Conservation (phyloP, 2,797 vertebrate species). For the Perdix hodgsoniae region DNA sequence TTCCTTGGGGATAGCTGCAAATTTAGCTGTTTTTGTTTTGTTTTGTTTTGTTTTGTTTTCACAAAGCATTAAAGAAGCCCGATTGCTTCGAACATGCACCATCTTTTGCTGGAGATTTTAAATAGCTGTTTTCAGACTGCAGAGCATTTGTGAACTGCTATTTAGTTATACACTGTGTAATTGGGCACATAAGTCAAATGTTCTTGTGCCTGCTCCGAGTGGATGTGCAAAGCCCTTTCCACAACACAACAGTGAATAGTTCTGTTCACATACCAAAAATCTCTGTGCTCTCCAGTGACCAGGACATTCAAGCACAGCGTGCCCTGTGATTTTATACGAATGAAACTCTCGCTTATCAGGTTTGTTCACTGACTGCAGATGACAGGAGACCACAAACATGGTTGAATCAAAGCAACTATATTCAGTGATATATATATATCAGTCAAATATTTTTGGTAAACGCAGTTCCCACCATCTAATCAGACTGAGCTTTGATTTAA, state of each 20-base stretch:
- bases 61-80: slow-evolving; percentile 2
- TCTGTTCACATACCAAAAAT: slow-evolving; percentile 3
- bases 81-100: background rate
- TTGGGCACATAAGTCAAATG: background rate
- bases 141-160: slow-evolving; percentile 7
- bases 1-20: slow-evolving; percentile 28
- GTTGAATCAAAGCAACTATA: background rate
- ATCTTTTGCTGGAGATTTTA: slow-evolving; percentile 1
- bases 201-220: slow-evolving; percentile 5
- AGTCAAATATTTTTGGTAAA: background rate
- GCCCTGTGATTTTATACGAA: background rate
- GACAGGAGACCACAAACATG: background rate
- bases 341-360: background rate
- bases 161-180: slow-evolving; percentile 17
- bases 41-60: background rate
- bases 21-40: background rate
- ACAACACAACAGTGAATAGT: background rate
- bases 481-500: background rate
- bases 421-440: too few species aligned
- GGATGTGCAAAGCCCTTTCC: slow-evolving; percentile 24
- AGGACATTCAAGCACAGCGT: background rate
- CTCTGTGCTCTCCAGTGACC: background rate
- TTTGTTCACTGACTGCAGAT: background rate
- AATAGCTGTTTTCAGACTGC: background rate
- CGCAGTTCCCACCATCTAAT: background rate